Base-by-base conservation (phyloP, 1,140 invertebrate species). In the Pomacea maculata region DNA sequence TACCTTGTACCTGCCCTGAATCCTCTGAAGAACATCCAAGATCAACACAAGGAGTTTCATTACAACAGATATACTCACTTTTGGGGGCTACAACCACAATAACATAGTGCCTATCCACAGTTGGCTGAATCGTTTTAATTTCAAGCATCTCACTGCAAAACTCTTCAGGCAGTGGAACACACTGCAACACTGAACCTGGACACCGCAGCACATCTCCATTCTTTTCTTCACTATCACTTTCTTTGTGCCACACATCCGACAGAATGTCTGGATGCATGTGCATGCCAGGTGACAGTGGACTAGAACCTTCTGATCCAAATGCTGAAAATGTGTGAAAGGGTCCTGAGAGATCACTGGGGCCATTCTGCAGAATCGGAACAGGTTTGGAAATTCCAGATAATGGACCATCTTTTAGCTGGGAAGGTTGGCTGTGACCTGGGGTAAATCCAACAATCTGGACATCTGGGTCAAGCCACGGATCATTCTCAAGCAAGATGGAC, bases 401-500 rank as follows among this genome's bases (percentile, higher is more conserved):
- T 17, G 64, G 67, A 17, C 77, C 45, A 19, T 71, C 77, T 64
- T 81, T 81, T 12, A 77, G 55, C 11, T 75, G 80, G 17, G 79
- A 78, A 57, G 79, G 54, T 76, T 80, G 78, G n/a, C 29, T 57
- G 25, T 81, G 83, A 54, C 79, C 74, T 55, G 87, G 85, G 10
- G 87, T 88, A 19, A 89, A 84, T n/a, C 88, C 89, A 10, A 89
- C 82, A 65, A 89, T 88, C 80, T 90, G 88, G 75, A 86, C 82
- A 79, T 88, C 88, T 19, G 85, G 85, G 80, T 91, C 89, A 3
- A 85, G 81, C 79, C 88, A 89, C 34, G 80, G 81, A 64, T 88
- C 85, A 83, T 85, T 64, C 25, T 85, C 84, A 75, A 83, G 77
- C 68, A 82, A 79, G 57, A 75, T 75, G 14, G 77, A 68, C 84